phyloP scores from a whole-genome alignment of 2,797 vertebrate genomes.

The Hemitrygon akajei region DNA sequence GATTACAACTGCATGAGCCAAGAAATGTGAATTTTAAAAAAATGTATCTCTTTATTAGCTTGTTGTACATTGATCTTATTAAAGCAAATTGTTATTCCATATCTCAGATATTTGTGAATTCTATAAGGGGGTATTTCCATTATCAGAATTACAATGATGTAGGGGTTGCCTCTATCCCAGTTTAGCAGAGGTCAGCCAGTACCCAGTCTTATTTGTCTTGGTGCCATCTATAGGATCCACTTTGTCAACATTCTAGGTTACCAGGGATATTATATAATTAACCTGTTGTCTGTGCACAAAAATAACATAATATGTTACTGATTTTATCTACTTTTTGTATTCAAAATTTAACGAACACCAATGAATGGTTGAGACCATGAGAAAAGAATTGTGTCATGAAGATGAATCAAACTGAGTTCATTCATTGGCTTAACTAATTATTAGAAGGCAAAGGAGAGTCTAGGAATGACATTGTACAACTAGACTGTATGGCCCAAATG shows the following conservation, averaged over 20 bases:
- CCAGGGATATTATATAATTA: not conserved
- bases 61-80: too few relatives aligned
- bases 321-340: not conserved
- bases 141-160: too few relatives aligned
- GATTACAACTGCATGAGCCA: too few relatives aligned
- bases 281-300: not conserved
- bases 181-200: too few relatives aligned
- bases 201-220: too few relatives aligned
- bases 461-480: not conserved
- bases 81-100: too few relatives aligned
- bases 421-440: not conserved
- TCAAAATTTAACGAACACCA: not conserved
- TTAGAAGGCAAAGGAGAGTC: not conserved
- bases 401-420: not conserved
- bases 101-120: too few relatives aligned
- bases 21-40: too few relatives aligned
- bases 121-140: too few relatives aligned
- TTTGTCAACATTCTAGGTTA: not conserved
- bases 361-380: not conserved
- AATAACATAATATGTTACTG: not conserved
- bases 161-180: too few relatives aligned
- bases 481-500: not conserved
- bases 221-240: not conserved
- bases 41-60: too few relatives aligned
- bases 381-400: not conserved